A percentile compares a stretch with the other conserved stretches of the same genome.
These are phyloP conservation scores for Vesta saturnalis DNA, from an alignment of 2,888 invertebrate genomes.

Conservation along the genomic window DNA sequence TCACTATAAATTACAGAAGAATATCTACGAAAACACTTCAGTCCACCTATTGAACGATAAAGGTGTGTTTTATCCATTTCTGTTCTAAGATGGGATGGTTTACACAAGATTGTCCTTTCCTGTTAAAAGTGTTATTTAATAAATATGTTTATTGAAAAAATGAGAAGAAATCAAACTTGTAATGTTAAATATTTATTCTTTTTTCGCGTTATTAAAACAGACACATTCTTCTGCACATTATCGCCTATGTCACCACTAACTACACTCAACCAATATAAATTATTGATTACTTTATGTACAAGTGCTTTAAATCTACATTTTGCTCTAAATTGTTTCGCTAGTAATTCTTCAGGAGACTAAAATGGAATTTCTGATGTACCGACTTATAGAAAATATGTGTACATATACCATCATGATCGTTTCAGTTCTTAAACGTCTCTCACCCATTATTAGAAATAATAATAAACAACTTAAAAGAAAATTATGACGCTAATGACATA, in stretches of 20 bases:
- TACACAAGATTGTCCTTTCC: constrained; percentile 71
- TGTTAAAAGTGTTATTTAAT: too few relatives aligned
- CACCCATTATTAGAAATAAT: too few relatives aligned
- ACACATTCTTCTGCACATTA: constrained; percentile 64
- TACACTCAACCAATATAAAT: constrained; percentile 69
- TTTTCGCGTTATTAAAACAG: constrained; percentile 43
- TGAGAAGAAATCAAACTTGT: neutral
- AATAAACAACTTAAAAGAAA: too few relatives aligned
- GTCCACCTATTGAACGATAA: constrained; percentile 67
- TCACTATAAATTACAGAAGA: too few relatives aligned
- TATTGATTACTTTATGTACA: constrained; percentile 67
- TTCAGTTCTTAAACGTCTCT: too few relatives aligned
- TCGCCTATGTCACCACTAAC: constrained; percentile 59
- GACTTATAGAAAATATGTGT: too few relatives aligned
- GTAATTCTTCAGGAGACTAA: constrained; percentile 20
- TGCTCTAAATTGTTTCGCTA: constrained; percentile 53
- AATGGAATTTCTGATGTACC: too few relatives aligned
- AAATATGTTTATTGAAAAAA: too few relatives aligned
- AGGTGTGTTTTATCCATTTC: constrained; percentile 70
- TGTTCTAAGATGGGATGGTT: constrained; percentile 65
- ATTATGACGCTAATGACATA: too few relatives aligned
- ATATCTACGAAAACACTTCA: constrained; percentile 71
- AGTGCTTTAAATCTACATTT: constrained; percentile 68
- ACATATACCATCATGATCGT: too few relatives aligned
- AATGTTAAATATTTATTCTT: constrained; percentile 46